phyloP scores from a whole-genome alignment of 2,797 vertebrate genomes.

The Gymnoscopelus braueri region DNA sequence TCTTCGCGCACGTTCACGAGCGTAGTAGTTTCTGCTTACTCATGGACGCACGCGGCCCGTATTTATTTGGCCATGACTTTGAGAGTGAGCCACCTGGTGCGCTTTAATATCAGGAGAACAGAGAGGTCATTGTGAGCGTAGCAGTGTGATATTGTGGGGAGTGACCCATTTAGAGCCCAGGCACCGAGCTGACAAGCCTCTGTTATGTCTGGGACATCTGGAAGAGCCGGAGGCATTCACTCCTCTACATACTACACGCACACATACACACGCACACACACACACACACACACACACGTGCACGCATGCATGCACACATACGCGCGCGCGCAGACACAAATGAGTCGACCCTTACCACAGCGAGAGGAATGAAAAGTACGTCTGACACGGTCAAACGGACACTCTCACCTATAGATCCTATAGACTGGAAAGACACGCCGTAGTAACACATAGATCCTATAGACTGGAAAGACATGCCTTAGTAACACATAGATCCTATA shows the following conservation, averaged over 20 bases:
- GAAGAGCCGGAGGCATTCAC: conserved; percentile 56
- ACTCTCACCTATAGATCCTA: conserved; percentile 43
- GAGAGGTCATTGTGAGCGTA: conserved; percentile 79
- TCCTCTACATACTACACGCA: conserved; percentile 23
- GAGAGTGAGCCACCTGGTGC: conserved; percentile 78
- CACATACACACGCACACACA: too few species aligned
- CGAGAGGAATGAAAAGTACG: conserved; percentile 26
- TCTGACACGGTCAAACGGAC: conserved; percentile 39
- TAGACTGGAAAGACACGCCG: neutral
- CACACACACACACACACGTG: too few species aligned
- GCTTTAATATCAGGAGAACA: conserved; percentile 81
- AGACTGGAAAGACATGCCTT: too few species aligned
- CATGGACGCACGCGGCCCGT: conserved; percentile 44
- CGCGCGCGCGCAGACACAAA: too few species aligned
- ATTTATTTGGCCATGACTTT: conserved; percentile 72
- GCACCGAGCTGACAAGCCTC: conserved; percentile 73
- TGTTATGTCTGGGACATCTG: conserved; percentile 81
- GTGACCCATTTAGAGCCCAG: conserved; percentile 80
- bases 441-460: too few species aligned
- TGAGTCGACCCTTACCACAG: conserved; percentile 39
- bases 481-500: too few species aligned
- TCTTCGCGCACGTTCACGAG: conserved; percentile 4
- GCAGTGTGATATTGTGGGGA: conserved; percentile 77
- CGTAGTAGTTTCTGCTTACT: conserved; percentile 30
- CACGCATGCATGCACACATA: neutral